Conservation (phyloP, 2,113 vertebrate species). For the Poecile atricapillus region DNA sequence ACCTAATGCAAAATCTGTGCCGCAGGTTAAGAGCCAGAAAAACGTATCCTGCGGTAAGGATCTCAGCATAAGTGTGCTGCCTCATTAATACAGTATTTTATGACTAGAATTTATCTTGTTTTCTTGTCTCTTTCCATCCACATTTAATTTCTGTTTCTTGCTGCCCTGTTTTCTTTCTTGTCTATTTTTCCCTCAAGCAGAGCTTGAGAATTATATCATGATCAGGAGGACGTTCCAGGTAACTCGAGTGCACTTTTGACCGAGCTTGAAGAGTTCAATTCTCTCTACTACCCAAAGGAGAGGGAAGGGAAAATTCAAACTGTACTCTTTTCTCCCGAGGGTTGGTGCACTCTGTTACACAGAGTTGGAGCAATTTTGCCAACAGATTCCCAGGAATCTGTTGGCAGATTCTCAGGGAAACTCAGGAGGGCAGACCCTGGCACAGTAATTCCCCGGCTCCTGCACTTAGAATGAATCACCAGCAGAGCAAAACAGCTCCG, state of each 20-base stretch:
- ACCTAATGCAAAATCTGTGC: background rate
- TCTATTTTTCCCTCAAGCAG: background rate
- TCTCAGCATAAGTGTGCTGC: background rate
- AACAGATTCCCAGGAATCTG: background rate
- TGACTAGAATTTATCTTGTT: background rate
- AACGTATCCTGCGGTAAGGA: background rate
- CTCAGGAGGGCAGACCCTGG: background rate
- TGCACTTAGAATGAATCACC: background rate
- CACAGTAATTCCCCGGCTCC: background rate
- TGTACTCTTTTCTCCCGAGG: background rate
- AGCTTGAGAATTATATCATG: background rate
- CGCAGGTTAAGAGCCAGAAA: background rate
- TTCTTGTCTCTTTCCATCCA: background rate
- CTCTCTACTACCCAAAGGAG: background rate
- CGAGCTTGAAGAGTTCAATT: background rate
- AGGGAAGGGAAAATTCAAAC: background rate
- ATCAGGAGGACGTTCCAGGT: background rate
- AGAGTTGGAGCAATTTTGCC: background rate
- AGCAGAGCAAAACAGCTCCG: background rate
- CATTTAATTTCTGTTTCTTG: background rate
- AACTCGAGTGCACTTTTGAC: background rate
- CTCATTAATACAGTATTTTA: background rate
- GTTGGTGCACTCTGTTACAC: background rate
- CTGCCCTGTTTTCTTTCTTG: background rate
- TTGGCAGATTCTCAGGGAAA: too few species aligned